Conservation (phyloP, 2,888 invertebrate species). For the Troilus luridus region DNA sequence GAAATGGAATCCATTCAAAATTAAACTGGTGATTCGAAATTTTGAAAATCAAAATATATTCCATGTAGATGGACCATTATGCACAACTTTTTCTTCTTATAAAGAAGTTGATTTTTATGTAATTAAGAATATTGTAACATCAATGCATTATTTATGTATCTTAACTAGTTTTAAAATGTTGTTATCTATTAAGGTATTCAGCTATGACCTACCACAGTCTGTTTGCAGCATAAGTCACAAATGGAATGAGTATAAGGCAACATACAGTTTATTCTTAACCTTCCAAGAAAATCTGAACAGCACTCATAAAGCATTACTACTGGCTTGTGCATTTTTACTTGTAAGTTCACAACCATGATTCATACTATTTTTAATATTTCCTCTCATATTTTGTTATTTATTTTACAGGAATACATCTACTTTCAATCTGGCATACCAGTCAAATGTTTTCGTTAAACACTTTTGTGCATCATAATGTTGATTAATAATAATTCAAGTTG, state of each 20-base stretch:
- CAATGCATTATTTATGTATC: neutral
- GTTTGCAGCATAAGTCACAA: slow-evolving; percentile 59
- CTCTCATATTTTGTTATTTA: neutral
- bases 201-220: slow-evolving; percentile 1
- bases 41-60: slow-evolving; percentile 76
- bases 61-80: slow-evolving; percentile 81
- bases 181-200: slow-evolving; percentile 56
- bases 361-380: neutral
- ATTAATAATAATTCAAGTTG: neutral
- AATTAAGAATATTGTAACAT: slow-evolving; percentile 61
- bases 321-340: slow-evolving; percentile 87
- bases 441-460: neutral
- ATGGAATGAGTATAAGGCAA: slow-evolving; percentile 60
- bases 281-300: slow-evolving; percentile 80
- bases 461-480: neutral
- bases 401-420: neutral
- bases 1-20: slow-evolving; percentile 77
- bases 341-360: slow-evolving; percentile 70
- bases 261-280: slow-evolving; percentile 80
- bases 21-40: slow-evolving; percentile 80
- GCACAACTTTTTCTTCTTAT: slow-evolving; percentile 75
- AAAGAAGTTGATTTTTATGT: slow-evolving; percentile 78
- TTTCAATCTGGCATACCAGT: neutral
- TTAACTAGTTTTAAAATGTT: neutral
- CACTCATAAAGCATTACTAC: slow-evolving; percentile 82